Evolutionary conservation across 2,888 invertebrate species (phyloP).

Genomic region (Dione vanillae): DNA sequence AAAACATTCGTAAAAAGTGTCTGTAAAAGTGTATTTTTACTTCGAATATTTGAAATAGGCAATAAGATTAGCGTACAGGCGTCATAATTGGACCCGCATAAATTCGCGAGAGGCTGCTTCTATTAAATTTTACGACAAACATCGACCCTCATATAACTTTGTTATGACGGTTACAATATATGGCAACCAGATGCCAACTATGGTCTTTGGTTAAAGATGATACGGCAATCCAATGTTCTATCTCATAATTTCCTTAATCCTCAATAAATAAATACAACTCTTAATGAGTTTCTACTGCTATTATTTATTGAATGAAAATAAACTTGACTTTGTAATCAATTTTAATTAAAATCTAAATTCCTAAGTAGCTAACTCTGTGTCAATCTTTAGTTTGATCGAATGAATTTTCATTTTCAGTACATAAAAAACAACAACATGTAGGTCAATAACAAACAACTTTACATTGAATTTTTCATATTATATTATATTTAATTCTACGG

Average conservation of each 20-base stretch:
- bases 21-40: constrained; percentile 9
- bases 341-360: constrained; percentile 7
- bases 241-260: constrained; percentile 18
- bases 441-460: too few species aligned
- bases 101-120: constrained; percentile 71
- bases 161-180: constrained; percentile 79
- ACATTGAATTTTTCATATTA: too few species aligned
- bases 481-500: too few species aligned
- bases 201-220: constrained; percentile 54
- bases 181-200: constrained; percentile 62
- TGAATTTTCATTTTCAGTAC: neutral
- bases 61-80: constrained; percentile 60
- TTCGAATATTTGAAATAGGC: constrained; percentile 54
- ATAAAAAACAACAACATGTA: neutral
- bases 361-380: constrained; percentile 1
- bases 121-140: constrained; percentile 81
- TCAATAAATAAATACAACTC: constrained; percentile 12
- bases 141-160: constrained; percentile 77
- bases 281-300: constrained; percentile 7
- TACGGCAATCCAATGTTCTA: constrained; percentile 30
- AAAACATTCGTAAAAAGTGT: constrained; percentile 1
- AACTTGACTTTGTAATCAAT: constrained; percentile 17
- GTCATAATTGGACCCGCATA: constrained; percentile 67
- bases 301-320: constrained; percentile 17
- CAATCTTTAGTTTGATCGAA: neutral